Percentiles rank a stretch among this genome's conserved stretches.
Conservation (phyloP, 2,797 vertebrate species). For the Notolepis coatsorum region DNA sequence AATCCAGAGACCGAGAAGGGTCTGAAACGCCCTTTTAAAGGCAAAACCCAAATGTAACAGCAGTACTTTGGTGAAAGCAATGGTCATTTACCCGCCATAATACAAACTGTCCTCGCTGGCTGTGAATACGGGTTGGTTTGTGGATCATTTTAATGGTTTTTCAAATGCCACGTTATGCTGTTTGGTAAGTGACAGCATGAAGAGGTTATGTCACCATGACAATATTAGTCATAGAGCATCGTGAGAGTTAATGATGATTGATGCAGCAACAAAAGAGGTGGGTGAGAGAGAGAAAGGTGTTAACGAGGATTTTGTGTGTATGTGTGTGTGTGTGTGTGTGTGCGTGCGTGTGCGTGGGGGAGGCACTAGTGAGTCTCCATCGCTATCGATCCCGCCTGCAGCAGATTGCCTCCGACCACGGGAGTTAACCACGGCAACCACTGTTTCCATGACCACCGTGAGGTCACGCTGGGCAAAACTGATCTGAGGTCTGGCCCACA, state of each 20-base stretch:
- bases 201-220: slow-evolving; percentile 20
- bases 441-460: slow-evolving; percentile 76
- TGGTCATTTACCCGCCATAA: too few relatives aligned
- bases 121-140: too few relatives aligned
- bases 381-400: slow-evolving; percentile 56
- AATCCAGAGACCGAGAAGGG: too few relatives aligned
- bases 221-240: slow-evolving; percentile 20
- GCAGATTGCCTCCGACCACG: slow-evolving; percentile 52
- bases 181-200: slow-evolving; percentile 22
- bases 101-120: too few relatives aligned
- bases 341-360: slow-evolving; percentile 5
- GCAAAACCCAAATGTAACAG: too few relatives aligned
- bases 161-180: background rate
- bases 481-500: slow-evolving; percentile 51
- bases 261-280: slow-evolving; percentile 9
- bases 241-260: slow-evolving; percentile 16
- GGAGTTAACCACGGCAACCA: slow-evolving; percentile 38
- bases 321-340: background rate
- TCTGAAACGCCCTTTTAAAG: too few relatives aligned
- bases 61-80: too few relatives aligned
- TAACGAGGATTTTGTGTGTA: slow-evolving; percentile 19
- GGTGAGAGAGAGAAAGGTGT: slow-evolving; percentile 2
- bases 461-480: slow-evolving; percentile 49
- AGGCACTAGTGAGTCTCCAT: slow-evolving; percentile 16
- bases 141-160: background rate